A percentile compares a stretch with the other conserved stretches of the same genome.
Conservation (phyloP, 2,888 invertebrate genomes). For the Tyria jacobaeae region DNA sequence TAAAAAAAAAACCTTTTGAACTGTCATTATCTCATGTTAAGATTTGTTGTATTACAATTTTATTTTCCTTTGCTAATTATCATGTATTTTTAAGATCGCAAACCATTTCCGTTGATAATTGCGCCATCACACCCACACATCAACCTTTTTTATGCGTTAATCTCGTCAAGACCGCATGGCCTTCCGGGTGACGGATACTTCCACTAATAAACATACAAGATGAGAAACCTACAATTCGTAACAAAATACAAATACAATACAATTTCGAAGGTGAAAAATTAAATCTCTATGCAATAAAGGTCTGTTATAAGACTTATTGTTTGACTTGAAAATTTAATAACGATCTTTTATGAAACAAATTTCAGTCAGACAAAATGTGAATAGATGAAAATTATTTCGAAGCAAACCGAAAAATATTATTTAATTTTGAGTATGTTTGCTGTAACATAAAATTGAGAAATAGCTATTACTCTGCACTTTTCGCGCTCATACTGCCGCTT, state of each 20-base stretch:
- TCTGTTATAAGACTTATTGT: conserved; percentile 32
- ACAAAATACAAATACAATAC: conserved; percentile 29
- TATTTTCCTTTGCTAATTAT: neutral
- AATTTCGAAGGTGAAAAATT: conserved; percentile 47
- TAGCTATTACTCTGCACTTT: too few species aligned
- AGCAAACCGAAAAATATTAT: neutral
- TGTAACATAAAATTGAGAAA: neutral
- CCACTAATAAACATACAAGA: neutral
- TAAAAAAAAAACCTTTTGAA: too few species aligned
- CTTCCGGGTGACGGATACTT: neutral
- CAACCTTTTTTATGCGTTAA: neutral
- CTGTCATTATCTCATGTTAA: too few species aligned
- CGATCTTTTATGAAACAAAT: conserved; percentile 15
- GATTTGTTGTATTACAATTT: too few species aligned
- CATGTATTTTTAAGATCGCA: neutral
- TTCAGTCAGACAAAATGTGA: too few species aligned
- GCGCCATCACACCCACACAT: neutral
- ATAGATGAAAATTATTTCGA: neutral
- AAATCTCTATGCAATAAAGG: conserved; percentile 32
- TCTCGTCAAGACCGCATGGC: neutral
- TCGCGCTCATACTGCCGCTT: neutral
- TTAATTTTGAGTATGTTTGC: neutral
- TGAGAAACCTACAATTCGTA: neutral
- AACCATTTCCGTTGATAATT: neutral
- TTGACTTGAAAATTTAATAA: conserved; percentile 34